Evolutionary conservation across 2,113 vertebrate genomes (phyloP), one percentile per base, ranked within the genome.

Genomic region (Colossoma macropomum): DNA sequence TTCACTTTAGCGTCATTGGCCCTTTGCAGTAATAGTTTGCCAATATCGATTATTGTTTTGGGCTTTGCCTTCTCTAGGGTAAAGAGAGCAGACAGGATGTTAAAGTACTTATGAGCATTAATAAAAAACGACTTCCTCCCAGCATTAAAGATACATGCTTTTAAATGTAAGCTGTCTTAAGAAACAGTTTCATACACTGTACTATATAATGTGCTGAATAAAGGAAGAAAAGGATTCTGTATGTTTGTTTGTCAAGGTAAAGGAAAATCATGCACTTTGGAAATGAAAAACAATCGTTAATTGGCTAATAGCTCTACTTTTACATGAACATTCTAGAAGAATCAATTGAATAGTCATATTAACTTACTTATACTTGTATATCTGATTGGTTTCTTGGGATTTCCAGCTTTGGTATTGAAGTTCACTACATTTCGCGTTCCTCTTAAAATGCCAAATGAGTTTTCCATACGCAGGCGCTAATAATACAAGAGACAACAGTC

Each of bases 291-390:
- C 10, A 45, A 45, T 9, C 7, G 34, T 38, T 38, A 4, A 38
- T 7, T 9, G 9, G 41, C 4, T 8, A 45, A 45, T 45, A 45
- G 4, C 41, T 45, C 41, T 19, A 52, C 50, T 19, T 52, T 15
- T 17, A 52, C 16, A 52, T 52, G 50, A 3, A 59, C 23, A n/a
- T 59, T 27, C 25, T 63, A 17, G 34, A 62, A 63, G 7, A 63
- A 27, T 27, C 25, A 15, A 4, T 1, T 63, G 38, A 38, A 60
- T 1, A 45, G 21, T 75, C 38, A 25, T 4, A 12, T 23, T 74
- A 32, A 83, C 82, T 83, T 83, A 83, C 82, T 83, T 60, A 78
- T 78, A 30, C 75, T 83, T 71, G 82, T 78, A 50, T 83, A 83
- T 78, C 82, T 72, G 66, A 79, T 30, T 68, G 60, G 68, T 41